Evolutionary conservation across 2,888 invertebrate genomes (phyloP), one percentile per base, ranked within the genome.

Genomic region (Drepana falcataria): DNA sequence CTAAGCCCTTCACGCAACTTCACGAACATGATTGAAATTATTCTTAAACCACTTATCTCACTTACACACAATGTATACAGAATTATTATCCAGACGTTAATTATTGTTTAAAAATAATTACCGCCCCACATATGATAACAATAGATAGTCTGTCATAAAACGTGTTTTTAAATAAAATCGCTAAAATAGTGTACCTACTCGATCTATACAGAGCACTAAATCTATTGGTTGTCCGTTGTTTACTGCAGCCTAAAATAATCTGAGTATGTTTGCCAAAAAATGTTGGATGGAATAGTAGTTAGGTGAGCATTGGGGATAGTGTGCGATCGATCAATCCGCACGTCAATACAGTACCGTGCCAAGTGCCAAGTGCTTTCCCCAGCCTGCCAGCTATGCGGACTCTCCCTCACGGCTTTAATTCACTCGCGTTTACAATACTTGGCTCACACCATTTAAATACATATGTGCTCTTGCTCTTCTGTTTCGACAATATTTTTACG

Each of bases 341-440:
- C 72, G 77, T 77, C 77, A 75, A 77, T 75, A 78, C 69, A 73
- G 71, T 68, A 65, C 62, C 67, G 62, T 66, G 68, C 57, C 7
- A 9, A 44, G 44, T 78, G 82, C 79, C 84, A 81, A 85, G 73
- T 75, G 74, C 73, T 80, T 75, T 76, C 75, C 70, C 66, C 59
- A 62, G 63, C 68, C 59, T 66, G 77, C 77, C 77, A 75, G 67
- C 65, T 62, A 73, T 66, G 61, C 64, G 60, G 21, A 61, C 65
- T 57, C 60, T 55, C 53, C 53, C 55, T 53, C 53, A 58, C 60
- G 55, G 59, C 68, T 64, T 69, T 67, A 64, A 59, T 59, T 59
- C 65, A 69, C 66, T 60, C 63, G 60, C 63, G 64, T 41, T 63
- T 59, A 58, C 64, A 62, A 61, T 59, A 48, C 55, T 55, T 62